phyloP scores from a whole-genome alignment of 2,113 vertebrate species.

The Pygoscelis antarcticus region DNA sequence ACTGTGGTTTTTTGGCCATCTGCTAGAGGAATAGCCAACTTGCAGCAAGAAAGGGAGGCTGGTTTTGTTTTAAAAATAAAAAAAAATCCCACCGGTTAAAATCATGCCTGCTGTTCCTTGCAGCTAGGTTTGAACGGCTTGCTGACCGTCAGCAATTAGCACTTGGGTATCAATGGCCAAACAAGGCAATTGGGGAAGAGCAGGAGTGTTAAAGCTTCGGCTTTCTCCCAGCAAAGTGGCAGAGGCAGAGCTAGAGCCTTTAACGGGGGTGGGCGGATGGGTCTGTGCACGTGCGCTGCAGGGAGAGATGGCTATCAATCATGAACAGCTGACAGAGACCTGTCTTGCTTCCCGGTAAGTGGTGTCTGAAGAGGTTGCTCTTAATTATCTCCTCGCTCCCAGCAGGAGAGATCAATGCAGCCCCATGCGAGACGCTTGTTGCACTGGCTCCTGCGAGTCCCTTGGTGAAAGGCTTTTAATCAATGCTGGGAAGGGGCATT shows the following conservation, averaged over 20 bases:
- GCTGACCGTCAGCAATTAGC: neutral
- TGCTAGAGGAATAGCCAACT: neutral
- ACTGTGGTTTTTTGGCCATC: neutral
- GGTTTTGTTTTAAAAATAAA: neutral
- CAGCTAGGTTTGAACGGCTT: neutral
- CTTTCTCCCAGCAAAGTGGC: neutral
- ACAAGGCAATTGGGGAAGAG: neutral
- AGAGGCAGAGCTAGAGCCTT: neutral
- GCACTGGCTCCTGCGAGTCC: too few relatives aligned
- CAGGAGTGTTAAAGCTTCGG: neutral
- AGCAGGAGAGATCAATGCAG: neutral
- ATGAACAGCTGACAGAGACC: rapidly evolving
- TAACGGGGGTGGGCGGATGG: too few relatives aligned
- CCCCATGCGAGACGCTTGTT: neutral
- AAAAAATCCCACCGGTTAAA: neutral
- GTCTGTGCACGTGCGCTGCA: rapidly evolving
- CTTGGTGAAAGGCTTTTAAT: neutral
- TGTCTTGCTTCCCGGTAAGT: neutral
- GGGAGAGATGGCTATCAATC: rapidly evolving
- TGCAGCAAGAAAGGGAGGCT: neutral
- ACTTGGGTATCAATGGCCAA: neutral
- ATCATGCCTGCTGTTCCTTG: neutral
- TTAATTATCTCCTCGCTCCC: neutral
- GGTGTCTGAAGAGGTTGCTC: neutral
- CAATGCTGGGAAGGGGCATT: neutral